Base-by-base conservation (phyloP, 2,888 invertebrate species). In the Ganaspis brasiliensis region DNA sequence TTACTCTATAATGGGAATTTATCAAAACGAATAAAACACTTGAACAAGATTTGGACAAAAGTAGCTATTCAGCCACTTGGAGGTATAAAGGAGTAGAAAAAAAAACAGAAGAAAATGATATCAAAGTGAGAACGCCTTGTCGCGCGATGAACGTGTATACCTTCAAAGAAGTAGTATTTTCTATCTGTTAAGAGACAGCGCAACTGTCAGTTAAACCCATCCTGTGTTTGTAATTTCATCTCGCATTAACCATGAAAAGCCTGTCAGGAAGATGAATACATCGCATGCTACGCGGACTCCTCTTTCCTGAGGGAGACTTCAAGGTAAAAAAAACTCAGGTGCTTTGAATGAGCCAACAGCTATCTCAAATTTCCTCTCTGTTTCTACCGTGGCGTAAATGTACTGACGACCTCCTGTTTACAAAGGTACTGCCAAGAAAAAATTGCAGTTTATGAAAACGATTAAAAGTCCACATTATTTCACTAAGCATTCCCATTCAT, bases 171-270 rank as follows among this genome's bases (percentile, higher is more conserved):
- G 63, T 40, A 21, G 37, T 63, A 24, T 63, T 63, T 63, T 63
- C 79, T 85, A 81, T 84, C 81, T 83, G 79, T 83, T 74, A 76
- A 81, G 81, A 83, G 75, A 78, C 82, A 77, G 77, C 74, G 79
- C 73, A 78, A 81, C 83, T 79, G 82, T 80, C 82, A 79, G 79
- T 79, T 80, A 81, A 84, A 84, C 83, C 77, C 78, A 76, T 63
- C 79, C 61, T 81, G 80, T 80, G 79, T 75, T 78, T 86, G 85
- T 85, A 85, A 85, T 85, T 85, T 85, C 86, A 85, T 86, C 85
- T 85, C 80, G 84, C 83, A 85, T 86, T 86, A 86, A 81, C 78
- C 76, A 75, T 78, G 77, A 79, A 81, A 83, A 82, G 82, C 82
- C 82, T 79, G 76, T 74, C 80, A 84, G 82, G 79, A 84, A 78